A percentile compares a stretch with the other conserved stretches of the same genome.
These are phyloP conservation scores for Amphilophus citrinellus DNA, from an alignment of 2,113 vertebrate species.

Conservation along the genomic window DNA sequence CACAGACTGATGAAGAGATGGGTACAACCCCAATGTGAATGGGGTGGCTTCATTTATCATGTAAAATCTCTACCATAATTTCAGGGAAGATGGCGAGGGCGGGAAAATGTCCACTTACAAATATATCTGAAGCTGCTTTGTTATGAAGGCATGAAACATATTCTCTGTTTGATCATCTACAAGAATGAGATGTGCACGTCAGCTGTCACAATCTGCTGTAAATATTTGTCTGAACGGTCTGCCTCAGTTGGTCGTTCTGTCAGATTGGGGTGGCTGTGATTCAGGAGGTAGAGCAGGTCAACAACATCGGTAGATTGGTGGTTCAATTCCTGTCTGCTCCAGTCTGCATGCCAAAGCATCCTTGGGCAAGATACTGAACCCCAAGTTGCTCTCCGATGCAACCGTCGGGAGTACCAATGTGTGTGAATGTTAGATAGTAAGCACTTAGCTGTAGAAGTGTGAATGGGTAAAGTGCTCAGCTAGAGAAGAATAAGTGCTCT, in stretches of 20 bases:
- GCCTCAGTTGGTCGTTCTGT: neutral
- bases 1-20: neutral
- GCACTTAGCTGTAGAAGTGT: too few species aligned
- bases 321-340: too few species aligned
- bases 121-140: neutral
- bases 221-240: rapidly evolving
- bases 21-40: neutral
- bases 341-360: too few species aligned
- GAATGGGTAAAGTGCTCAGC: too few species aligned
- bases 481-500: too few species aligned
- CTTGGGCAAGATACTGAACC: too few species aligned
- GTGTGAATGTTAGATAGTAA: too few species aligned
- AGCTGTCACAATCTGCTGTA: neutral
- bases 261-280: neutral
- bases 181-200: neutral
- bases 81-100: neutral
- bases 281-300: too few species aligned
- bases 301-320: too few species aligned
- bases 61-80: neutral
- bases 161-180: neutral
- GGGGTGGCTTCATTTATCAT: rapidly evolving
- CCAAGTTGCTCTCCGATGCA: too few species aligned
- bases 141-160: neutral
- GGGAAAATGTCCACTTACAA: neutral
- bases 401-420: too few species aligned